A percentile compares a stretch with the other conserved stretches of the same genome.
These are phyloP conservation scores for Tipula confusa DNA, from an alignment of 2,888 invertebrate species.

Conservation along the genomic window DNA sequence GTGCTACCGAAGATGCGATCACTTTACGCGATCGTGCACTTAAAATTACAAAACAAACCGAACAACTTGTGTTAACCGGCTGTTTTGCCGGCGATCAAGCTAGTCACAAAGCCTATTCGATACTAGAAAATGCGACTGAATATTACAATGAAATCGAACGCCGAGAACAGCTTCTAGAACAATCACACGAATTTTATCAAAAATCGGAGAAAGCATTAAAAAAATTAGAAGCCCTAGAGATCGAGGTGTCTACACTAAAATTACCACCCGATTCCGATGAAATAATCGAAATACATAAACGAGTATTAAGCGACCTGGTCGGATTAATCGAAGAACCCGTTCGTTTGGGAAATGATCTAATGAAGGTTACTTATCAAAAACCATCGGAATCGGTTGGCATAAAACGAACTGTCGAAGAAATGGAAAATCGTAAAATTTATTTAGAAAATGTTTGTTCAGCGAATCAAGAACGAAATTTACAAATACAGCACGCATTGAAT, in stretches of 20 bases:
- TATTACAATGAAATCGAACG: slow-evolving; percentile 68
- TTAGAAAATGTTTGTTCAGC: slow-evolving; percentile 61
- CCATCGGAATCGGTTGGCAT: slow-evolving; percentile 64
- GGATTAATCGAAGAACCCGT: slow-evolving; percentile 64
- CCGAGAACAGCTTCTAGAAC: slow-evolving; percentile 61
- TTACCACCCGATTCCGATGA: slow-evolving; percentile 61
- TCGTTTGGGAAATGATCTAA: slow-evolving; percentile 65
- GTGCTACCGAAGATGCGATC: slow-evolving; percentile 66
- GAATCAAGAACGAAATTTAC: slow-evolving; percentile 64
- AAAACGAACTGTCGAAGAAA: slow-evolving; percentile 61
- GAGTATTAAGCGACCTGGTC: slow-evolving; percentile 61
- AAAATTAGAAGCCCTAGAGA: slow-evolving; percentile 70
- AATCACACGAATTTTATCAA: slow-evolving; percentile 68
- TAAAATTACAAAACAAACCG: slow-evolving; percentile 72
- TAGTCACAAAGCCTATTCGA: slow-evolving; percentile 61
- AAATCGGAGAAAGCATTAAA: slow-evolving; percentile 66
- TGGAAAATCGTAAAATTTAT: slow-evolving; percentile 68
- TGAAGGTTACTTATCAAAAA: slow-evolving; percentile 62
- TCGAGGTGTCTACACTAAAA: slow-evolving; percentile 63
- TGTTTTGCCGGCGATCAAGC: slow-evolving; percentile 67
- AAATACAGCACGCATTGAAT: slow-evolving; percentile 63
- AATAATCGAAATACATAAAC: slow-evolving; percentile 63
- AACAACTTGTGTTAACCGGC: slow-evolving; percentile 65
- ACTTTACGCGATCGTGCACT: slow-evolving; percentile 70
- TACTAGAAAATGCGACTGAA: slow-evolving; percentile 63